Percentiles rank a stretch among this genome's conserved stretches.
phyloP scores from a whole-genome alignment of 2,797 vertebrate species.

The Centroberyx gerrardi region DNA sequence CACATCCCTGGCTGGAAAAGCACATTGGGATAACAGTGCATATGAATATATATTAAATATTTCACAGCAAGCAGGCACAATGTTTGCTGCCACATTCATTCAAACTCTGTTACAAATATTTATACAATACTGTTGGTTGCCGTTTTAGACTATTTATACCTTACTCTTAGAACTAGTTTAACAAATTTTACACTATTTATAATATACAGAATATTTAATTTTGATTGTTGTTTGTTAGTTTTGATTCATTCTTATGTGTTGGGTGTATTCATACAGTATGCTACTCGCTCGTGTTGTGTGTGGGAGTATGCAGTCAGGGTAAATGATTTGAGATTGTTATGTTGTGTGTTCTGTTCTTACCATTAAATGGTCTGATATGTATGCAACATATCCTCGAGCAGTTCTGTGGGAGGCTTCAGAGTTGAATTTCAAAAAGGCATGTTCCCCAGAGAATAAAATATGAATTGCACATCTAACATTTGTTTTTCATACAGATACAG shows the following conservation, averaged over 20 bases:
- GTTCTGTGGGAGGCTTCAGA: constrained; percentile 51
- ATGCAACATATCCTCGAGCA: constrained; percentile 36
- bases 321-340: constrained; percentile 30
- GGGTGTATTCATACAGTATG: background rate
- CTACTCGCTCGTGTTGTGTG: constrained; percentile 37
- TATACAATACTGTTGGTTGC: background rate
- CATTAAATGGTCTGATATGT: constrained; percentile 47
- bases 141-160: constrained; percentile 13
- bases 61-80: background rate
- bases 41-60: background rate
- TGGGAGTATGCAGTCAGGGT: constrained; percentile 42
- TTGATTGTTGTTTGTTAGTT: background rate
- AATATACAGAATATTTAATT: background rate
- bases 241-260: background rate
- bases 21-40: background rate
- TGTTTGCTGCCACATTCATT: constrained; percentile 1
- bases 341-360: constrained; percentile 43
- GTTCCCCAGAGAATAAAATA: constrained; percentile 42
- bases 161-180: background rate
- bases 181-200: constrained; percentile 3
- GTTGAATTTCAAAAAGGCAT: constrained; percentile 26
- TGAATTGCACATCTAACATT: background rate
- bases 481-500: constrained; percentile 20
- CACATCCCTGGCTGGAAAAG: background rate
- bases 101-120: background rate